Evolutionary conservation across 2,113 vertebrate species (phyloP).

Genomic region (Rissa tridactyla): DNA sequence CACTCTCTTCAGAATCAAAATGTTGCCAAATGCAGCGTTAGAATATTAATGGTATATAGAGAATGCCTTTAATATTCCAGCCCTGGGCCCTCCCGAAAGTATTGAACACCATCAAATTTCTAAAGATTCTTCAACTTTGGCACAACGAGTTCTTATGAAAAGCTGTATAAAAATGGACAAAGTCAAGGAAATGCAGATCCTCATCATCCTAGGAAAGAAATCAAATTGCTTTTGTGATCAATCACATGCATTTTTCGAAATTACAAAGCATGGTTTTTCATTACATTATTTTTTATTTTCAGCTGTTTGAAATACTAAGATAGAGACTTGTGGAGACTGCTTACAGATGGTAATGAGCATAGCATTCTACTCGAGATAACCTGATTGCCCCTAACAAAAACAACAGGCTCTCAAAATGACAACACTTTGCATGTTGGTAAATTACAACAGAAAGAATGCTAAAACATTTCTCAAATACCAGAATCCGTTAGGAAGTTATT

Average conservation of each 20-base stretch:
- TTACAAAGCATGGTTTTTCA: not conserved
- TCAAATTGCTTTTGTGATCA: not conserved
- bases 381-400: not conserved
- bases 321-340: not conserved
- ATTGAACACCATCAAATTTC: constrained; percentile 45
- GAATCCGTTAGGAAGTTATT: fast-evolving
- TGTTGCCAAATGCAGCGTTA: constrained; percentile 68
- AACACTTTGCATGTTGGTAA: not conserved
- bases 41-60: constrained; percentile 79
- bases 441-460: not conserved
- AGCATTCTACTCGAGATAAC: not conserved
- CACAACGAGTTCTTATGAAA: not conserved
- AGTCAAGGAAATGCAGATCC: not conserved
- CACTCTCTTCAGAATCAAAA: constrained; percentile 80
- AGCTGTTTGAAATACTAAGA: not conserved
- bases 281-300: not conserved
- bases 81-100: constrained; percentile 32
- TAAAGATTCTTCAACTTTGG: constrained; percentile 5
- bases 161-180: not conserved
- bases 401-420: not conserved
- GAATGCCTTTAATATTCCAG: constrained; percentile 68
- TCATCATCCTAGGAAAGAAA: not conserved
- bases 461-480: not conserved
- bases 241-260: not conserved
- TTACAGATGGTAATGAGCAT: not conserved